A percentile compares a stretch with the other conserved stretches of the same genome.
Evolutionary conservation across 2,888 invertebrate species (phyloP).

Genomic region (Pyrgus malvae): DNA sequence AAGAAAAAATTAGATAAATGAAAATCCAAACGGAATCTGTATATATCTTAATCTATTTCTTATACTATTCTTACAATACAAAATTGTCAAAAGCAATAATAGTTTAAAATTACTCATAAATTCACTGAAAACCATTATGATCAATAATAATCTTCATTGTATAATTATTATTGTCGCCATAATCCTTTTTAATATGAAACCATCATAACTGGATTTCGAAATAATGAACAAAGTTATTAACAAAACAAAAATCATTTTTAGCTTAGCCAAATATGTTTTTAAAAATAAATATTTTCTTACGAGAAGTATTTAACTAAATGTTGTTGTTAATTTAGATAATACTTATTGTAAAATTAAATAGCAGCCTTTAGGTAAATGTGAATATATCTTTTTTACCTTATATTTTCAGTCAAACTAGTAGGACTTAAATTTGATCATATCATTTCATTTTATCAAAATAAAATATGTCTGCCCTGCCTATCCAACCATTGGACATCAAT

Average conservation of each 20-base stretch:
- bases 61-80: conserved; percentile 1
- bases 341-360: too few relatives aligned
- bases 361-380: too few relatives aligned
- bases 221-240: not conserved
- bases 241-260: not conserved
- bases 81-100: conserved; percentile 3
- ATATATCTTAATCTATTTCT: not conserved
- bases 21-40: not conserved
- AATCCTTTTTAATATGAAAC: not conserved
- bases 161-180: conserved; percentile 7
- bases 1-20: too few relatives aligned
- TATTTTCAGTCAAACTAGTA: too few relatives aligned
- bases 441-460: too few relatives aligned
- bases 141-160: conserved; percentile 1
- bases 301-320: too few relatives aligned
- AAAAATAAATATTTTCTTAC: not conserved
- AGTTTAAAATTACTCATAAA: conserved; percentile 7
- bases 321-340: too few relatives aligned
- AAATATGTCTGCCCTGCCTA: too few relatives aligned
- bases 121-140: not conserved
- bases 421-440: too few relatives aligned
- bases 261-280: not conserved
- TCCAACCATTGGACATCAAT: too few relatives aligned
- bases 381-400: too few relatives aligned
- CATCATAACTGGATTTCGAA: not conserved